Percentiles rank a stretch among this genome's conserved stretches.
These are phyloP conservation scores for Eublepharis macularius DNA, from an alignment of 2,113 vertebrate genomes.

Conservation along the genomic window DNA sequence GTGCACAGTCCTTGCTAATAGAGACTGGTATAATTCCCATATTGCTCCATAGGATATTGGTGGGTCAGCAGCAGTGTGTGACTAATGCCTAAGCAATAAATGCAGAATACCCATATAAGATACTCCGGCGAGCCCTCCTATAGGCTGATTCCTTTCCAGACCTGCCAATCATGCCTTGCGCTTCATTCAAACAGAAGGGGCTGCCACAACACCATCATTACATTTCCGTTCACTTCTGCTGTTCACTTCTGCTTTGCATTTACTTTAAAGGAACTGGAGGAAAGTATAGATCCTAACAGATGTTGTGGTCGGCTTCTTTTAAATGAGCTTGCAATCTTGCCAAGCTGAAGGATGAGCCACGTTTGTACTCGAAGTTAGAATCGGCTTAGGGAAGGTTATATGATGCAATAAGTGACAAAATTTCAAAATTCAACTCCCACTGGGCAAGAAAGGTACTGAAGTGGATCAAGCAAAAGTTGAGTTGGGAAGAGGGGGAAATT, in stretches of 20 bases:
- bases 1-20: too few relatives aligned
- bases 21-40: too few relatives aligned
- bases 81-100: too few relatives aligned
- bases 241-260: background rate
- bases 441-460: constrained; percentile 45
- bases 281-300: constrained; percentile 35
- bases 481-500: constrained; percentile 57
- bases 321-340: constrained; percentile 28
- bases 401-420: constrained; percentile 23
- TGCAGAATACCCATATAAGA: too few relatives aligned
- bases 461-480: constrained; percentile 47
- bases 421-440: constrained; percentile 15
- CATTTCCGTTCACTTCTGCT: constrained; percentile 15
- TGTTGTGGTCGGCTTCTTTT: constrained; percentile 43
- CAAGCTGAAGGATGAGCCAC: constrained; percentile 53
- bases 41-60: too few relatives aligned
- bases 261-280: constrained; percentile 10
- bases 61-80: too few relatives aligned
- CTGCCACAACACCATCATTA: background rate
- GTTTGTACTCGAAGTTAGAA: constrained; percentile 54
- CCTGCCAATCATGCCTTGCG: too few relatives aligned
- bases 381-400: constrained; percentile 5
- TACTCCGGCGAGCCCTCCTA: too few relatives aligned
- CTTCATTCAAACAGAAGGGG: too few relatives aligned
- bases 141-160: too few relatives aligned